Percentiles rank a stretch among this genome's conserved stretches.
Conservation (phyloP, 2,113 vertebrate species). For the Solenodon paradoxus region DNA sequence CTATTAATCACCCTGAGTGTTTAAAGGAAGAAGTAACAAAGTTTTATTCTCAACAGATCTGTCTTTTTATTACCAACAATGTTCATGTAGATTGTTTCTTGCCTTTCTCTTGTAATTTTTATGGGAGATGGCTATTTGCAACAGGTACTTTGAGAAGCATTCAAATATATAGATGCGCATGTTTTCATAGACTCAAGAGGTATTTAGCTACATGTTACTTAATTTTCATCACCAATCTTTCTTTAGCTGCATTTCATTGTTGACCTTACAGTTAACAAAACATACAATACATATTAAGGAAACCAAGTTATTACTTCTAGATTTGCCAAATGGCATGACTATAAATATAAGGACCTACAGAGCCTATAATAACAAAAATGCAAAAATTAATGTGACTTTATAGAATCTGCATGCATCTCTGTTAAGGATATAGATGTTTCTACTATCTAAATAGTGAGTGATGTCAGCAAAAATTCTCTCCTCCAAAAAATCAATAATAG, state of each 20-base stretch:
- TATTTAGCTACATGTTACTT: background rate
- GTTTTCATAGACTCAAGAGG: background rate
- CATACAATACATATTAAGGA: background rate
- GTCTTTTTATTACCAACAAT: background rate
- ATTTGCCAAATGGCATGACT: background rate
- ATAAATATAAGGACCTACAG: background rate
- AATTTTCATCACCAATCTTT: background rate
- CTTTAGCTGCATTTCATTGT: background rate
- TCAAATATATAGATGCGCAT: background rate
- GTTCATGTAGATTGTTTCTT: background rate
- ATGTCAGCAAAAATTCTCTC: background rate
- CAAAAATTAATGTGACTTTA: background rate
- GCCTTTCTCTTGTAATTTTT: background rate
- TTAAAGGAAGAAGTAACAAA: background rate
- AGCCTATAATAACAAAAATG: background rate
- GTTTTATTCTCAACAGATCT: background rate
- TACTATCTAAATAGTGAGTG: background rate
- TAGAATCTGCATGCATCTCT: background rate
- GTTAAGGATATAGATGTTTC: background rate
- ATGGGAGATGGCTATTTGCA: background rate
- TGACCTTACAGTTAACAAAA: background rate
- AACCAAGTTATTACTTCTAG: background rate
- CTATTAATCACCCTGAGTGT: background rate
- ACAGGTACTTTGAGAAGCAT: background rate
- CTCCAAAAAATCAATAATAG: background rate